A percentile compares a stretch with the other conserved stretches of the same genome.
These are phyloP conservation scores for Globodera ellingtonae DNA, from an alignment of 1,140 invertebrate species.

Conservation along the genomic window DNA sequence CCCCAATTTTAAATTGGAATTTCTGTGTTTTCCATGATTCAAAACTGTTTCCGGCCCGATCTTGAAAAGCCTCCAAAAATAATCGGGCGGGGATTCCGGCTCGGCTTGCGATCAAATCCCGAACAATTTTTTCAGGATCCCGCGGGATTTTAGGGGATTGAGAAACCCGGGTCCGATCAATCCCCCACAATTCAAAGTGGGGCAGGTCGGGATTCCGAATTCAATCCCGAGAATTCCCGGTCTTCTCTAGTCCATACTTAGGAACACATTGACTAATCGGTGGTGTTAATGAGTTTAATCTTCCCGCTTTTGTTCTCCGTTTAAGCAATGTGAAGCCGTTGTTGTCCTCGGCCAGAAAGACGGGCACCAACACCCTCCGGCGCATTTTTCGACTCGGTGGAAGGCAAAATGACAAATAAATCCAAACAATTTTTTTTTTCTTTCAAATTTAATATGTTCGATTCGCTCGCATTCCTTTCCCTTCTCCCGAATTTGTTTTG, in stretches of 20 bases:
- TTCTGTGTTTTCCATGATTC: too few relatives aligned
- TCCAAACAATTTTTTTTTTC: neutral
- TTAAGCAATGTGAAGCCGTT: neutral
- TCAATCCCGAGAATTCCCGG: neutral
- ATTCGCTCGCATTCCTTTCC: neutral
- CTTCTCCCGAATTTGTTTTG: neutral
- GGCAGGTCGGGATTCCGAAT: neutral
- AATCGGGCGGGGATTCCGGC: too few relatives aligned
- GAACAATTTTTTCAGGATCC: too few relatives aligned
- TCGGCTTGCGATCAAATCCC: too few relatives aligned
- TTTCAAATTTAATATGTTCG: neutral
- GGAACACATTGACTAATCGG: too few relatives aligned
- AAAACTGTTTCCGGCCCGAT: too few relatives aligned
- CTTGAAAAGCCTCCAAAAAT: too few relatives aligned
- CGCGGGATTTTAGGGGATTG: neutral
- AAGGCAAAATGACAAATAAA: neutral
- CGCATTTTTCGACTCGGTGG: constrained; percentile 17
- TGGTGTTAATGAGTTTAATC: too few relatives aligned
- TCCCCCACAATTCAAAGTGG: neutral
- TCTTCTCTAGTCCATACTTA: too few relatives aligned
- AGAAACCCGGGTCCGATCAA: neutral
- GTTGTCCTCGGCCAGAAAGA: neutral
- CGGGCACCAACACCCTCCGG: constrained; percentile 17
- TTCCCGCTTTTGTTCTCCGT: neutral
- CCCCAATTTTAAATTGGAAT: too few relatives aligned